These are phyloP conservation scores for Clupea harengus DNA, from an alignment of 2,113 vertebrate genomes.

Conservation along the genomic window DNA sequence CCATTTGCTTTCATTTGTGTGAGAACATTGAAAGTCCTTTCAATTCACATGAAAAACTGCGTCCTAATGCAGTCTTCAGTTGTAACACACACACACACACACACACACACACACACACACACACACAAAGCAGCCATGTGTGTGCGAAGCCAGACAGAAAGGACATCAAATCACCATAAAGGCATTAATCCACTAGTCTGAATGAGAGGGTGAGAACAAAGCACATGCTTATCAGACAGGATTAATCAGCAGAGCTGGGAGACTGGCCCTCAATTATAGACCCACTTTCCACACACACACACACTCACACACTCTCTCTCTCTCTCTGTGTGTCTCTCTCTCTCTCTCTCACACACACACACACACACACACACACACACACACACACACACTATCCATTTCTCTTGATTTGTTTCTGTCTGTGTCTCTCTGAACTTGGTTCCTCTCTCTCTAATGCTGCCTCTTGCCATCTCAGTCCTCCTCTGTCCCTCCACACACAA, in stretches of 20 bases:
- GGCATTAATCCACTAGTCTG: background rate
- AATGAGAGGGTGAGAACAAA: constrained; percentile 29
- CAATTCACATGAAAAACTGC: background rate
- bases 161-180: background rate
- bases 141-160: background rate
- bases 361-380: background rate
- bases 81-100: background rate
- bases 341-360: background rate
- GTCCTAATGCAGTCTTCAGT: background rate
- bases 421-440: background rate
- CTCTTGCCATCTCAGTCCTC: background rate
- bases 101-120: constrained; percentile 1
- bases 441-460: background rate
- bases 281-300: constrained; percentile 5
- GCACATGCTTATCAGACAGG: constrained; percentile 24
- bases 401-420: background rate
- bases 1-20: background rate
- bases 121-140: background rate
- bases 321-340: too few species aligned
- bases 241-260: constrained; percentile 9
- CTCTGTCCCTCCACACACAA: background rate
- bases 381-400: background rate
- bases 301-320: background rate
- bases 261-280: background rate
- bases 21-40: background rate